Evolutionary conservation across 2,797 vertebrate genomes (phyloP).

Genomic region (Melanotaenia boesemani): DNA sequence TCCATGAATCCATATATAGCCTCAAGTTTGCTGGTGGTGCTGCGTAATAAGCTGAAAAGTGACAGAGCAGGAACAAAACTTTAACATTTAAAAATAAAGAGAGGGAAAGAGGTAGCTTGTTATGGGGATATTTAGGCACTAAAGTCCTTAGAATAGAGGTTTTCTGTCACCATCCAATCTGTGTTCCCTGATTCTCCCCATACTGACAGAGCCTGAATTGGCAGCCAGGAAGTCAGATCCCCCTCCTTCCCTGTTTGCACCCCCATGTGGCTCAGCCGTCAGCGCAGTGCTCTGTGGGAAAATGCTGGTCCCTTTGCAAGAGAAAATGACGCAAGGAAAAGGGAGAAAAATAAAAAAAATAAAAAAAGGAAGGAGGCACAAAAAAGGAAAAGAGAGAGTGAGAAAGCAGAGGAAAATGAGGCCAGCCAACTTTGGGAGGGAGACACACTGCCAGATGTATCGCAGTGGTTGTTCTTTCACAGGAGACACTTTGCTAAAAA

Average conservation of each 20-base stretch:
- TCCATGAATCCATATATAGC: not conserved
- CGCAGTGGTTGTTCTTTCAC: conserved; percentile 7
- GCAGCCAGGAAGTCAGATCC: conserved; percentile 76
- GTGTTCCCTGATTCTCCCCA: conserved; percentile 60
- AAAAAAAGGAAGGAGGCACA: conserved; percentile 1
- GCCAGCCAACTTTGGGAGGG: conserved; percentile 55
- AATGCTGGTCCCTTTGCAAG: conserved; percentile 54
- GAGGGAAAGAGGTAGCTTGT: not conserved
- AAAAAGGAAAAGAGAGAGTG: conserved; percentile 19
- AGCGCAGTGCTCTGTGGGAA: conserved; percentile 67
- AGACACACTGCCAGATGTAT: conserved; percentile 65
- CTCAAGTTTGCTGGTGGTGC: not conserved
- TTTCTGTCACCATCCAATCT: conserved; percentile 44
- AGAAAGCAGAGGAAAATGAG: conserved; percentile 46
- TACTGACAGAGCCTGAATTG: conserved; percentile 39
- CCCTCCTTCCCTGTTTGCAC: conserved; percentile 40
- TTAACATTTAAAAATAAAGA: not conserved
- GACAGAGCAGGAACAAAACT: conserved; percentile 1
- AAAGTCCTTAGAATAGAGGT: conserved; percentile 15
- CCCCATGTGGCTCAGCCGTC: conserved; percentile 61
- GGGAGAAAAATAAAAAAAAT: conserved; percentile 8
- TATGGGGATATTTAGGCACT: conserved; percentile 15
- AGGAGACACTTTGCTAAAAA: conserved; percentile 29
- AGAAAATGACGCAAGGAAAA: conserved; percentile 55
- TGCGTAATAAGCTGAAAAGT: not conserved